Evolutionary conservation across 2,888 invertebrate genomes (phyloP).

Genomic region (Ophion ellenae): DNA sequence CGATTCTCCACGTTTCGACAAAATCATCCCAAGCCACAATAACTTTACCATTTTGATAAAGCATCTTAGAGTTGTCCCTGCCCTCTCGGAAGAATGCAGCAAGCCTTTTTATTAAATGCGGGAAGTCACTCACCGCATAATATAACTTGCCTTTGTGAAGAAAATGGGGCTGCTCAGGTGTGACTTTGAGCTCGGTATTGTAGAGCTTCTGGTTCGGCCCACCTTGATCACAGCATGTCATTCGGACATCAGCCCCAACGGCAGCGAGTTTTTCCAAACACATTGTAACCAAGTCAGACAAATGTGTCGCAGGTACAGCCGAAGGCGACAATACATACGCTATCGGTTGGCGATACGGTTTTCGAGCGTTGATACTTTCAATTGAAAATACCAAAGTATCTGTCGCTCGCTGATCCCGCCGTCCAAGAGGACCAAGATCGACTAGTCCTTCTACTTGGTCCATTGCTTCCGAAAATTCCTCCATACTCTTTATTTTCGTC

Average conservation of each 20-base stretch:
- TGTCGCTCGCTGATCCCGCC: constrained; percentile 28
- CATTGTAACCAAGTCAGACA: constrained; percentile 8
- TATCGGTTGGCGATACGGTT: constrained; percentile 47
- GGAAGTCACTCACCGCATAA: constrained; percentile 37
- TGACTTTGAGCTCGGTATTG: constrained; percentile 11
- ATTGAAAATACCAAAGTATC: constrained; percentile 43
- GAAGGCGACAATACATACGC: constrained; percentile 36
- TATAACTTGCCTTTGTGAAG: constrained; percentile 11
- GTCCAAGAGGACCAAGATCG: constrained; percentile 46
- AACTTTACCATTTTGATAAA: constrained; percentile 21
- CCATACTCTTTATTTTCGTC: constrained; percentile 36
- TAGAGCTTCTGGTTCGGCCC: constrained; percentile 35
- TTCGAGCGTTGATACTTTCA: constrained; percentile 45
- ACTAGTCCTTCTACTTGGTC: constrained; percentile 49
- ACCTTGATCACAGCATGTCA: constrained; percentile 41
- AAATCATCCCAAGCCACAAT: constrained; percentile 38
- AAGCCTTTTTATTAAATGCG: constrained; percentile 37
- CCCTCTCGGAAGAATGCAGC: constrained; percentile 24
- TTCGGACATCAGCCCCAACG: constrained; percentile 33
- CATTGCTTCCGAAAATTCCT: constrained; percentile 39
- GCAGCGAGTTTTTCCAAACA: constrained; percentile 30
- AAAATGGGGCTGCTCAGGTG: constrained; percentile 14
- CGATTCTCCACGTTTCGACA: constrained; percentile 19
- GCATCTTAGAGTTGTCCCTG: constrained; percentile 6
- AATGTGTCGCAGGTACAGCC: constrained; percentile 7